Evolutionary conservation across 2,888 invertebrate genomes (phyloP), one percentile per base, ranked within the genome.

Genomic region (Melanchra persicariae): DNA sequence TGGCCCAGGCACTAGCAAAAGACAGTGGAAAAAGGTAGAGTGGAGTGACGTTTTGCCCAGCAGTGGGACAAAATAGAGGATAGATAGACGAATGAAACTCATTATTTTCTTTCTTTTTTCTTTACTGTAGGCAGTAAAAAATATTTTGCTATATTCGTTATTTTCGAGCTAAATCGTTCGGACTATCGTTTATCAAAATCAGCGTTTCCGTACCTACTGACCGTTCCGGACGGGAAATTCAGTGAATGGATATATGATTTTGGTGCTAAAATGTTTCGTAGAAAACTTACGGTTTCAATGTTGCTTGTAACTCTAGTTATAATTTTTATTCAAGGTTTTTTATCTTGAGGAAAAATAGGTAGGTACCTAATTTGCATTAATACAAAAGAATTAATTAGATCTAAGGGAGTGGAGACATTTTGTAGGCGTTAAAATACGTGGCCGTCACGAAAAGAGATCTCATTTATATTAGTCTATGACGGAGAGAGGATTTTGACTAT

Each of bases 121-220:
- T 37, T 37, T 37, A n/a, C 12, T 3, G 15, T 40, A 45, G 19
- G 8, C 19, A 45, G 1, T 45, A 8, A 45, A 45, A 19, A 45
- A 45, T 19, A 19, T 45, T 45, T 19, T 45, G 8, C 8, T 45
- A 2, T 40, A 15, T 43, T 67, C 17, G 9, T 9, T 45, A 22
- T 26, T 37, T 22, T 62, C 0, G 34, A 37, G 4, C 45, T 40
- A 47, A 40, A 47, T 74, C 24, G 10, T 47, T 63, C 17, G 4
- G 9, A 37, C 7, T n/a, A 15, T 30, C 30, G 30, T 34, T 40
- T 26, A 51, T 55, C n/a, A 55, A 17, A 74, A 72, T 65, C 55
- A 64, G 43, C 12, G 8, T 65, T 55, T 43, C 40, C 30, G 40
- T 63, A 71, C 17, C 24, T 10, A 59, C 19, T 15, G 37, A 37